A percentile compares a stretch with the other conserved stretches of the same genome.
phyloP scores from a whole-genome alignment of 1,140 invertebrate species.

The Panagrolaimus sp. region DNA sequence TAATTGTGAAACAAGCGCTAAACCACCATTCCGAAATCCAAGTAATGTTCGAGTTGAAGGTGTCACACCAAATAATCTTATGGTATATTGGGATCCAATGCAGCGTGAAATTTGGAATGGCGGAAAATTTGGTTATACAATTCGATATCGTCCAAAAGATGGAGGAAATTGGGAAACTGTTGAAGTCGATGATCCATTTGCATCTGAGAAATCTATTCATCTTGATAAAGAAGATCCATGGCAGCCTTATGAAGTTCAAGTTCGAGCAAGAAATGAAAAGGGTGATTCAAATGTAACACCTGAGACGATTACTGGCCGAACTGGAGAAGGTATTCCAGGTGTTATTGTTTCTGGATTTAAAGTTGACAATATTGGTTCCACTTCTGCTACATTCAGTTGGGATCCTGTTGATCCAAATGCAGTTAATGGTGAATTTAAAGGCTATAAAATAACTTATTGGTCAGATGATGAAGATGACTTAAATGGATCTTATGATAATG shows the following conservation, averaged over 20 bases:
- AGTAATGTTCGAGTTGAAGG: slow-evolving; percentile 85
- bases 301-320: slow-evolving; percentile 73
- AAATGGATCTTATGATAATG: not conserved
- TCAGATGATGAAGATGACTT: slow-evolving; percentile 41
- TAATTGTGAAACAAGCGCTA: slow-evolving; percentile 77
- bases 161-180: slow-evolving; percentile 44
- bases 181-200: slow-evolving; percentile 48
- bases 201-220: slow-evolving; percentile 44
- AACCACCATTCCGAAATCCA: slow-evolving; percentile 85
- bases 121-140: slow-evolving; percentile 46
- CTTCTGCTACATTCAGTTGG: slow-evolving; percentile 52
- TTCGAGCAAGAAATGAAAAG: slow-evolving; percentile 74
- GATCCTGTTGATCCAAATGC: slow-evolving; percentile 48
- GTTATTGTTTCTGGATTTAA: slow-evolving; percentile 45
- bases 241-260: slow-evolving; percentile 49
- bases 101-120: slow-evolving; percentile 57
- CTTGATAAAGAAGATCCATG: slow-evolving; percentile 48
- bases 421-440: slow-evolving; percentile 76
- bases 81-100: slow-evolving; percentile 71
- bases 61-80: slow-evolving; percentile 76
- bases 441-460: slow-evolving; percentile 69
- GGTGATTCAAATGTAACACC: slow-evolving; percentile 79
- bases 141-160: slow-evolving; percentile 40
- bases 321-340: slow-evolving; percentile 53
- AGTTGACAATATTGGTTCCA: slow-evolving; percentile 35